phyloP scores from a whole-genome alignment of 2,113 vertebrate genomes.

The Oxyruncus cristatus region DNA sequence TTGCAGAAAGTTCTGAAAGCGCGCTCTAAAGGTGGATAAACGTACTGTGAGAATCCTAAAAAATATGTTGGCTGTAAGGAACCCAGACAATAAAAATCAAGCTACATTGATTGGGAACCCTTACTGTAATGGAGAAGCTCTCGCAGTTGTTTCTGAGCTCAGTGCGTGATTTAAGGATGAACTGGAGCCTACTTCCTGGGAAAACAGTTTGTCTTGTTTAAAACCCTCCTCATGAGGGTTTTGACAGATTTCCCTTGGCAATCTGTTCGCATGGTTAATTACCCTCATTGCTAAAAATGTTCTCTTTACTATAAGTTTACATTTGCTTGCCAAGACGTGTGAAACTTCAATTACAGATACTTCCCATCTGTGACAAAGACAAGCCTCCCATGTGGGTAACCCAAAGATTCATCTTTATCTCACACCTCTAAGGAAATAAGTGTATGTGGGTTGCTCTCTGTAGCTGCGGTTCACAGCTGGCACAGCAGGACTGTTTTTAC shows the following conservation, averaged over 20 bases:
- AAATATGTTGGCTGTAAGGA: neutral
- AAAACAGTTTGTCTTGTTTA: conserved; percentile 1
- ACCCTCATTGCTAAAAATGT: neutral
- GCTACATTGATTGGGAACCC: neutral
- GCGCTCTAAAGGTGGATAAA: neutral
- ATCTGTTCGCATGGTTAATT: neutral
- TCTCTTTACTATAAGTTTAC: neutral
- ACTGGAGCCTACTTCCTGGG: neutral
- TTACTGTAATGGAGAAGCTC: neutral
- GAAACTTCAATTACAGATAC: neutral
- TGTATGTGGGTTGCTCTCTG: neutral
- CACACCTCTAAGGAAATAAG: neutral
- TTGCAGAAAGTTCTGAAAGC: neutral
- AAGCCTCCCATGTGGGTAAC: neutral
- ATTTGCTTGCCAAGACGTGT: fast-evolving
- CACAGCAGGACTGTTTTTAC: neutral
- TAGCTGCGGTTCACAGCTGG: neutral
- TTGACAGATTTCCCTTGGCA: conserved; percentile 4
- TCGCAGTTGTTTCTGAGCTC: neutral
- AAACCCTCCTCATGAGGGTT: neutral
- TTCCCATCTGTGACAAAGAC: neutral
- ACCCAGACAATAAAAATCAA: neutral
- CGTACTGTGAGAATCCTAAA: neutral
- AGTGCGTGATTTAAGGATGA: neutral
- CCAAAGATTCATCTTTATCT: neutral